These are phyloP conservation scores for Manis javanica DNA, from an alignment of 2,797 vertebrate genomes.

Conservation along the genomic window DNA sequence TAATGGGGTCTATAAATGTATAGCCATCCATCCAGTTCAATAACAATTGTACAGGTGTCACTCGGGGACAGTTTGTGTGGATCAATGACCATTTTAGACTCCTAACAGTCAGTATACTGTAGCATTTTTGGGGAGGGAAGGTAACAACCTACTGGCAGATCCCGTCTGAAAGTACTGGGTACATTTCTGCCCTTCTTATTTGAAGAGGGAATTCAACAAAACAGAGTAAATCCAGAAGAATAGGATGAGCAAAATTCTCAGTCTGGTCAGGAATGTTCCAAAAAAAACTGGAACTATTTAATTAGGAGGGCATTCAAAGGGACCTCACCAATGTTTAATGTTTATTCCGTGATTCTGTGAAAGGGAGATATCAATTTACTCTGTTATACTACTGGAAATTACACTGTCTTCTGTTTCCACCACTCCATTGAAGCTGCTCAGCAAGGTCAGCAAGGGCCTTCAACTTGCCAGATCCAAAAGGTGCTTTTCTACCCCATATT, in stretches of 20 bases:
- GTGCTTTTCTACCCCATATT: not conserved
- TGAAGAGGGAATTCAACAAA: conserved; percentile 1
- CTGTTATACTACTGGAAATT: not conserved
- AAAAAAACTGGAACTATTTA: not conserved
- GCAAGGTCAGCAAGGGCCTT: conserved; percentile 66
- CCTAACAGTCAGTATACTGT: too few relatives aligned
- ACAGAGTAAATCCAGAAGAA: not conserved
- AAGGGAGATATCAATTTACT: not conserved
- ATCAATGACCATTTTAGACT: not conserved
- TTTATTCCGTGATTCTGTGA: not conserved
- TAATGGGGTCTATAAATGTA: not conserved
- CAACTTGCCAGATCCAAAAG: not conserved
- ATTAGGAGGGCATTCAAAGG: not conserved
- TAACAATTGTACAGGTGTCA: not conserved
- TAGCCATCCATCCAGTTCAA: not conserved
- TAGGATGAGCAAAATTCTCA: not conserved
- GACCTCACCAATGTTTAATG: not conserved
- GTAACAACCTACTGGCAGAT: not conserved
- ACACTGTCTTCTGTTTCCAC: not conserved
- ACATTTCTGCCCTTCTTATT: conserved; percentile 2
- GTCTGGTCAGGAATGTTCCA: not conserved
- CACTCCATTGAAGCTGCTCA: not conserved
- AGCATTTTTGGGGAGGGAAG: not conserved
- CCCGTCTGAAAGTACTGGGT: not conserved
- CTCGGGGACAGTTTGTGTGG: not conserved